Conservation (phyloP, 2,888 invertebrate genomes). For the Chrysotoxum bicinctum region DNA sequence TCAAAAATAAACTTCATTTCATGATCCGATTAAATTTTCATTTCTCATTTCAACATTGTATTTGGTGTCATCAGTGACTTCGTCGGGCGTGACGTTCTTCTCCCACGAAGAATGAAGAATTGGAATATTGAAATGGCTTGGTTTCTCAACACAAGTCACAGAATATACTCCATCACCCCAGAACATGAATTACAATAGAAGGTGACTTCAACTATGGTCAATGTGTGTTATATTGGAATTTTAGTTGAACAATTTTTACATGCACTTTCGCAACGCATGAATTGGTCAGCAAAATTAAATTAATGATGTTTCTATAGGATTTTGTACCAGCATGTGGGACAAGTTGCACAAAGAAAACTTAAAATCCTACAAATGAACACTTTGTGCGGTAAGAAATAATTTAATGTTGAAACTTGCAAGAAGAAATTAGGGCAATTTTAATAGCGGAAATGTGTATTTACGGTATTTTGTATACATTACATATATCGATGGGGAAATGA, state of each 20-base stretch:
- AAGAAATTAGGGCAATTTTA: slow-evolving; percentile 13
- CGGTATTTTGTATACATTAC: not conserved
- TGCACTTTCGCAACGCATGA: slow-evolving; percentile 35
- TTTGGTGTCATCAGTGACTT: slow-evolving; percentile 35
- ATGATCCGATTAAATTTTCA: slow-evolving; percentile 69
- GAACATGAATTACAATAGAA: slow-evolving; percentile 30
- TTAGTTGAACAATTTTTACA: slow-evolving; percentile 43
- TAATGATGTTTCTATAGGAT: slow-evolving; percentile 9
- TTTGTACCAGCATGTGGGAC: slow-evolving; percentile 9
- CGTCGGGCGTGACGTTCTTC: not conserved
- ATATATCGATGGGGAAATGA: not conserved
- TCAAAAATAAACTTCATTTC: slow-evolving; percentile 66
- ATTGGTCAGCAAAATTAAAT: slow-evolving; percentile 21
- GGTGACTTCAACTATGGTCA: slow-evolving; percentile 23
- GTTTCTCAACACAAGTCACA: not conserved
- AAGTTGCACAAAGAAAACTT: not conserved
- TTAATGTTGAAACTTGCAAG: not conserved
- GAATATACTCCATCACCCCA: slow-evolving; percentile 1
- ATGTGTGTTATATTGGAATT: slow-evolving; percentile 58
- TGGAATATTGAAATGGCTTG: not conserved
- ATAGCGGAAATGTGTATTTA: slow-evolving; percentile 34
- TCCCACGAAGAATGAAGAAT: not conserved
- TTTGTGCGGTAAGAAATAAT: not conserved
- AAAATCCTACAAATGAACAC: not conserved
- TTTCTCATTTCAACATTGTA: slow-evolving; percentile 29